Conservation (phyloP, 2,888 invertebrate species). For the Andrena haemorrhoa region DNA sequence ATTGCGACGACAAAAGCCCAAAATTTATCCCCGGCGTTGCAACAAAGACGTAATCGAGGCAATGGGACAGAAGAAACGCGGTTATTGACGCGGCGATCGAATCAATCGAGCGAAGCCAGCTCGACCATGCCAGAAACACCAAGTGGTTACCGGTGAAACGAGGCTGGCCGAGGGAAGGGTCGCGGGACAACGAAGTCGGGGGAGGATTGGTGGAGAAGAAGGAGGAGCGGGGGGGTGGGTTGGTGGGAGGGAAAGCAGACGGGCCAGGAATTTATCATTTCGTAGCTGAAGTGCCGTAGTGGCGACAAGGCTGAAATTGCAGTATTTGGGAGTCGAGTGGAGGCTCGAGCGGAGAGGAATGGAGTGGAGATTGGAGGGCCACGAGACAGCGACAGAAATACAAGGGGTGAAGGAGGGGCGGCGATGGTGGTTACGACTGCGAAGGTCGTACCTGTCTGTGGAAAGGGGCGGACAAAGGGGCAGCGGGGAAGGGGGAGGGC, state of each 20-base stretch:
- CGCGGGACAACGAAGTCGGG: constrained; percentile 25
- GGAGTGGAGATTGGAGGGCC: constrained; percentile 68
- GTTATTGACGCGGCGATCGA: constrained; percentile 57
- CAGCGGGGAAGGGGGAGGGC: neutral
- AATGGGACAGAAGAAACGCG: constrained; percentile 54
- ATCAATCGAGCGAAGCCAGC: constrained; percentile 62
- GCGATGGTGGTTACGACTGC: constrained; percentile 15
- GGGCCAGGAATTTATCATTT: constrained; percentile 81
- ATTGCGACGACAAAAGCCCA: neutral
- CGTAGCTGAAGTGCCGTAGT: constrained; percentile 76
- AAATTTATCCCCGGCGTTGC: constrained; percentile 12
- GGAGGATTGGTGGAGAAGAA: constrained; percentile 1
- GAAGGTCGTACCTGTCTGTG: constrained; percentile 55
- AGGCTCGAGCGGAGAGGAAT: constrained; percentile 70
- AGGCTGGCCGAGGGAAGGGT: constrained; percentile 3
- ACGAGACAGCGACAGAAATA: constrained; percentile 62
- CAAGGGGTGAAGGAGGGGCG: constrained; percentile 44
- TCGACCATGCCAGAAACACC: constrained; percentile 61
- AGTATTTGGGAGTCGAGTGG: constrained; percentile 81
- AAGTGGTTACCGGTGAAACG: constrained; percentile 53
- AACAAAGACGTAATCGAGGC: constrained; percentile 44
- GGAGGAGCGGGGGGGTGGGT: constrained; percentile 3
- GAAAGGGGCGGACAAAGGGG: constrained; percentile 39
- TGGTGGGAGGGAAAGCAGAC: constrained; percentile 61
- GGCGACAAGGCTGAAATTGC: constrained; percentile 82